Evolutionary conservation across 2,113 vertebrate genomes (phyloP).

Genomic region (Saccopteryx leptura): DNA sequence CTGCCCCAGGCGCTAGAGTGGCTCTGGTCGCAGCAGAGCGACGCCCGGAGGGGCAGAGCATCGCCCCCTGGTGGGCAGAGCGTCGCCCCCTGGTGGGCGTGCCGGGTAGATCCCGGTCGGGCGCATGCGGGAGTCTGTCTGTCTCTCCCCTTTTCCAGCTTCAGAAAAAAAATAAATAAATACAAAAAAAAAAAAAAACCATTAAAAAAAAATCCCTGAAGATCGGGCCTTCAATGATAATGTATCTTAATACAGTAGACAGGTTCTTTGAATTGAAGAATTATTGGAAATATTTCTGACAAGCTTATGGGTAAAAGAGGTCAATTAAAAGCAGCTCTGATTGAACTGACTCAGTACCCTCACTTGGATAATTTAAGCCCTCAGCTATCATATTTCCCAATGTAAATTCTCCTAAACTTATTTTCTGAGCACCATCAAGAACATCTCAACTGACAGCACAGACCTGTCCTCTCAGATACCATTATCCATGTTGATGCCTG

Average conservation of each 20-base stretch:
- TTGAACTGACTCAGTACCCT: background rate
- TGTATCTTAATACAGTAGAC: background rate
- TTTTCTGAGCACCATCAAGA: background rate
- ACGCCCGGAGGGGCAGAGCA: no score
- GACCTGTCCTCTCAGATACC: background rate
- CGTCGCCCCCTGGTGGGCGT: no score
- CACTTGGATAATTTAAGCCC: background rate
- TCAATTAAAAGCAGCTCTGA: background rate
- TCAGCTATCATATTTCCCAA: background rate
- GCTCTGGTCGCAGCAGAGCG: no score
- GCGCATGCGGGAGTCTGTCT: no score
- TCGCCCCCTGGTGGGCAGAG: no score
- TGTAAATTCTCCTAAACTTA: background rate
- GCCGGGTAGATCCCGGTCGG: no score
- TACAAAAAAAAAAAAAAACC: no score
- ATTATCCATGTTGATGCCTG: background rate
- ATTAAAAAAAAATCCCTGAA: background rate
- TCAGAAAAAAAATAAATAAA: no score
- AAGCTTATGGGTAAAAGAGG: background rate
- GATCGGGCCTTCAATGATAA: background rate
- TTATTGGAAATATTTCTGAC: background rate
- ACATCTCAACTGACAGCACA: background rate
- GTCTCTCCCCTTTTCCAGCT: no score
- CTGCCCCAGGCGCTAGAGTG: no score
- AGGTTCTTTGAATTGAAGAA: background rate